Evolutionary conservation across 2,113 vertebrate species (phyloP), one percentile per base, ranked within the genome.

Genomic region (Pseudorasbora parva): DNA sequence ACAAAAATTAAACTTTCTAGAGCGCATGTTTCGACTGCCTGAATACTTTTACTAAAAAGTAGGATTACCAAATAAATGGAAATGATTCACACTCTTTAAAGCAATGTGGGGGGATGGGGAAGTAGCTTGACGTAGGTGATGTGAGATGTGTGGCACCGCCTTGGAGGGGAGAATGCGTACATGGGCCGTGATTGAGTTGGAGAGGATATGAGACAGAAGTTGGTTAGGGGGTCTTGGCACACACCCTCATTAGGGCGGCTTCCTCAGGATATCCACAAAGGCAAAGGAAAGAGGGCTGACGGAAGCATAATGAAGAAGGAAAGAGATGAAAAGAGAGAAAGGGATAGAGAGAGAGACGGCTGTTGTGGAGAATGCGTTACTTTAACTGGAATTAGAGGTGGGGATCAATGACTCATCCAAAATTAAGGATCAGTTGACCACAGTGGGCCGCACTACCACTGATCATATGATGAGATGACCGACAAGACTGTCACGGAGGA

Each of bases 231-330:
- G 83, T 23, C 84, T 82, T 73, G 78, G 87, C 81, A 87, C 81
- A 82, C 91, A 91, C 81, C 86, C 88, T 79, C 66, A 78, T 85
- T 84, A 45, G 88, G 78, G 73, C 82, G 78, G 83, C 86, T 93
- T 95, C 92, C 93, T 93, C 84, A 91, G 93, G 93, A 95, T 91
- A 91, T 94, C 92, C 89, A 51, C 86, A 56, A 81, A 82, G 85
- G 84, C 74, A 80, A 85, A 68, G 82, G 86, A 86, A 87, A 86
- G 87, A 87, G 82, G 43, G 71, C 85, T 41, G 37, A 74, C 11
- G 71, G 72, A 84, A 78, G 64, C 66, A 89, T 85, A 87, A 88
- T 78, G 79, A 87, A 68, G 80, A 62, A 45, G 79, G 72, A 69
- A 60, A 73, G 68, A 74, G 59, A 27, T 10, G 68, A 81, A 88